A percentile compares a stretch with the other conserved stretches of the same genome.
Conservation (phyloP, 2,113 vertebrate genomes). For the Otocyon megalotis region DNA sequence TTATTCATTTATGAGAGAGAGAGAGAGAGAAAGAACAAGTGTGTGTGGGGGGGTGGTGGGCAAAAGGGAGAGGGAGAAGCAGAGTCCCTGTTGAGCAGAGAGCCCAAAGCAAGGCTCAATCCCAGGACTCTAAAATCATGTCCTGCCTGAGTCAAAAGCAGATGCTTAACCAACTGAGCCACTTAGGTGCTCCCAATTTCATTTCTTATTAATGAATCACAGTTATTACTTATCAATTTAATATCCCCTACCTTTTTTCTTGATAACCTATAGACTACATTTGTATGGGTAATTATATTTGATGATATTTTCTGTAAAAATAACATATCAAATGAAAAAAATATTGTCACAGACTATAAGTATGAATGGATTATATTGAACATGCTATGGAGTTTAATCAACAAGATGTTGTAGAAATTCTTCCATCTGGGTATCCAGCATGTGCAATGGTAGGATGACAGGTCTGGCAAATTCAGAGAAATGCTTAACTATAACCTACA, state of each 20-base stretch:
- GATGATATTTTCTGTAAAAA: constrained; percentile 4
- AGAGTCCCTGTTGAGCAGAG: too few species aligned
- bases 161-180: too few species aligned
- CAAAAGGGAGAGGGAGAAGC: too few species aligned
- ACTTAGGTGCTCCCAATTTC: too few species aligned
- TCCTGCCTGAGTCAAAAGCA: too few species aligned
- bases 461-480: not conserved
- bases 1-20: too few species aligned
- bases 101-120: too few species aligned
- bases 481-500: not conserved
- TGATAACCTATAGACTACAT: not conserved
- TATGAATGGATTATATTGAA: not conserved
- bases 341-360: not conserved
- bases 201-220: not conserved
- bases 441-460: not conserved
- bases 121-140: too few species aligned
- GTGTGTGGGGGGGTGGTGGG: too few species aligned
- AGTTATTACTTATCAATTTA: not conserved
- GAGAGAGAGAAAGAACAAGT: too few species aligned
- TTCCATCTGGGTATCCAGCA: not conserved
- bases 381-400: not conserved
- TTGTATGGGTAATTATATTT: not conserved
- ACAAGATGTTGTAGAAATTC: not conserved
- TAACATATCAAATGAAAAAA: not conserved
- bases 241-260: not conserved